These are phyloP conservation scores for Zoanthus gigantus DNA, from an alignment of 92 coral and sea anemone species.

Conservation along the genomic window DNA sequence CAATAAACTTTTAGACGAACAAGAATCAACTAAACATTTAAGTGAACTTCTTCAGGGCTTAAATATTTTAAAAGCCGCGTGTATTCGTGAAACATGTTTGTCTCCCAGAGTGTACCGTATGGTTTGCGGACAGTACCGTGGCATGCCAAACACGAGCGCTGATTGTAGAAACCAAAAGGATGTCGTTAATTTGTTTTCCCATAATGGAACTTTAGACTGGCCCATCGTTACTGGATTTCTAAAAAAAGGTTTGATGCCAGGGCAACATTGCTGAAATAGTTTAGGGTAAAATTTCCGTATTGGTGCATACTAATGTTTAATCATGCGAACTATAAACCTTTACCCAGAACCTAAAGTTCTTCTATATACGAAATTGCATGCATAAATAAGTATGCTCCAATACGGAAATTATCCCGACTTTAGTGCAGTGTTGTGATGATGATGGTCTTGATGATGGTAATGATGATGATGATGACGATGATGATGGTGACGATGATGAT, in stretches of 20 bases:
- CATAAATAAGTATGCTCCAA: no score
- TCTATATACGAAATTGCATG: no score
- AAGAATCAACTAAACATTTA: conserved; percentile 2
- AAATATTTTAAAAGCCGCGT: not conserved
- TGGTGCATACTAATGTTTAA: no score
- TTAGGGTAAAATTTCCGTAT: no score
- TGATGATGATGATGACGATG: no score
- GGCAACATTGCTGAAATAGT: not conserved
- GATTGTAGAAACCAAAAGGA: not conserved
- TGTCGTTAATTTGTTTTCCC: not conserved
- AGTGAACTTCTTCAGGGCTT: conserved; percentile 2
- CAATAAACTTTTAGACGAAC: not conserved
- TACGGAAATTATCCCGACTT: no score
- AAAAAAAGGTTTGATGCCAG: not conserved
- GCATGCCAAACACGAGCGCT: not conserved
- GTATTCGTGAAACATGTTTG: conserved; percentile 20
- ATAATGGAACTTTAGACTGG: conserved; percentile 21
- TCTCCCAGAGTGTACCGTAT: conserved; percentile 22
- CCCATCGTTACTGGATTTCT: not conserved
- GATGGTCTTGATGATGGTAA: no score
- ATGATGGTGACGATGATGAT: no score
- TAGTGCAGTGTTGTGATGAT: no score
- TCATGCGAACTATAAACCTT: no score
- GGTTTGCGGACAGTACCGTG: not conserved
- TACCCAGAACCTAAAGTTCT: no score